Conservation (phyloP, 1,140 invertebrate genomes). For the Lerema accius region DNA sequence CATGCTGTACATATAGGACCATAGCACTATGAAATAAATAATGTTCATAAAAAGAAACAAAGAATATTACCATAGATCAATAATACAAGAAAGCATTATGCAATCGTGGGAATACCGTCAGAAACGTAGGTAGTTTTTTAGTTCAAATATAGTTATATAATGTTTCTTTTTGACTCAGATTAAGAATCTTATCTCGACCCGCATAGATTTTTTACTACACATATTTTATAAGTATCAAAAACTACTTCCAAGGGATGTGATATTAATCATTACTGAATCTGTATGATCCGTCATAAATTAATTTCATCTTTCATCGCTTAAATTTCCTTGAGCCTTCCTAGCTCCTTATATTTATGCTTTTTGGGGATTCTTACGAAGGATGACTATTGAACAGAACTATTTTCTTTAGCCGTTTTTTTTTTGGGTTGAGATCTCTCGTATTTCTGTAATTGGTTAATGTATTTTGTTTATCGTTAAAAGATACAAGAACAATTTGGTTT, state of each 20-base stretch:
- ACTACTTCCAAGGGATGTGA: conserved; percentile 40
- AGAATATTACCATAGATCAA: no score
- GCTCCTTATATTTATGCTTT: conserved; percentile 75
- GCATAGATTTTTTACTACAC: neutral
- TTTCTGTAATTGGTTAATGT: no score
- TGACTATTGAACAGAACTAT: conserved; percentile 69
- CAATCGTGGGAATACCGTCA: no score
- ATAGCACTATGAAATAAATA: no score
- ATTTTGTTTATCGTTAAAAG: neutral
- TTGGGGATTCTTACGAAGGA: conserved; percentile 56
- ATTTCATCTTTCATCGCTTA: conserved; percentile 52
- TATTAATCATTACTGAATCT: conserved; percentile 59
- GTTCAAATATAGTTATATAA: no score
- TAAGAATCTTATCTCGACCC: no score
- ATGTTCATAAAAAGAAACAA: no score
- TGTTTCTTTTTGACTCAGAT: neutral
- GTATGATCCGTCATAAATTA: conserved; percentile 59
- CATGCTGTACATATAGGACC: no score
- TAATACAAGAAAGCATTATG: no score
- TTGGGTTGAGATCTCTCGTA: no score
- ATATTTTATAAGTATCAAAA: conserved; percentile 13
- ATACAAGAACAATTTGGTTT: conserved; percentile 32
- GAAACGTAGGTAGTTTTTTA: no score
- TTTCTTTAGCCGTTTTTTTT: no score
- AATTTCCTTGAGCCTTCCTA: conserved; percentile 67